phyloP scores from a whole-genome alignment of 1,140 invertebrate genomes.

The Nasonia vitripennis region DNA sequence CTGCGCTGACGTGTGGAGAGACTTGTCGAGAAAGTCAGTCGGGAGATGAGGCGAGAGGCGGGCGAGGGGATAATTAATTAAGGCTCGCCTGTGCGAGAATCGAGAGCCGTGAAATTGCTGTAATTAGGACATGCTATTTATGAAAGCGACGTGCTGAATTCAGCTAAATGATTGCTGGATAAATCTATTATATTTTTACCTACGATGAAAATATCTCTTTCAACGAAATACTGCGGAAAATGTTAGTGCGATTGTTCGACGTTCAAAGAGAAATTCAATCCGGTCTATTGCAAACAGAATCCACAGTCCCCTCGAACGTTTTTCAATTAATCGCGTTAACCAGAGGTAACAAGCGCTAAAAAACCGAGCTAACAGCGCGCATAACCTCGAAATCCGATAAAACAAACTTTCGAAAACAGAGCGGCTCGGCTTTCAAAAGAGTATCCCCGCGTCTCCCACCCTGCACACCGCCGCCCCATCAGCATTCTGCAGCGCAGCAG shows the following conservation, averaged over 20 bases:
- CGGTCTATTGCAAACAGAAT: neutral
- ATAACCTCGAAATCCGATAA: neutral
- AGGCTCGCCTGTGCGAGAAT: neutral
- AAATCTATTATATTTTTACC: too few relatives aligned
- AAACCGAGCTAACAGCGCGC: too few relatives aligned
- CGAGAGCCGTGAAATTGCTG: neutral
- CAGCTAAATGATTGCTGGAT: too few relatives aligned
- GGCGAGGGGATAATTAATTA: neutral
- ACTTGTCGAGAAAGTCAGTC: neutral
- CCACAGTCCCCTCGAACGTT: neutral
- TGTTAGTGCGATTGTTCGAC: too few relatives aligned
- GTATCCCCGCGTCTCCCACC: too few relatives aligned
- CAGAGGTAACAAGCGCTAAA: neutral
- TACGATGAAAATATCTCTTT: too few relatives aligned
- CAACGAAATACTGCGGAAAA: too few relatives aligned
- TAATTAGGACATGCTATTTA: neutral
- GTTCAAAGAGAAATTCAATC: too few relatives aligned
- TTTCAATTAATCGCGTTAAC: neutral
- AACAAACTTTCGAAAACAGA: neutral
- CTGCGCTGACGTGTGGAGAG: neutral
- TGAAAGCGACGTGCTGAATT: neutral
- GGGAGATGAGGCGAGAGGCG: neutral
- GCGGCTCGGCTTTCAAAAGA: too few relatives aligned
- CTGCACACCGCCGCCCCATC: too few relatives aligned
- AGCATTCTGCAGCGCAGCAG: neutral